Percentiles rank a stretch among this genome's conserved stretches.
Evolutionary conservation across 2,888 invertebrate species (phyloP).

Genomic region (Andrena bicolor): DNA sequence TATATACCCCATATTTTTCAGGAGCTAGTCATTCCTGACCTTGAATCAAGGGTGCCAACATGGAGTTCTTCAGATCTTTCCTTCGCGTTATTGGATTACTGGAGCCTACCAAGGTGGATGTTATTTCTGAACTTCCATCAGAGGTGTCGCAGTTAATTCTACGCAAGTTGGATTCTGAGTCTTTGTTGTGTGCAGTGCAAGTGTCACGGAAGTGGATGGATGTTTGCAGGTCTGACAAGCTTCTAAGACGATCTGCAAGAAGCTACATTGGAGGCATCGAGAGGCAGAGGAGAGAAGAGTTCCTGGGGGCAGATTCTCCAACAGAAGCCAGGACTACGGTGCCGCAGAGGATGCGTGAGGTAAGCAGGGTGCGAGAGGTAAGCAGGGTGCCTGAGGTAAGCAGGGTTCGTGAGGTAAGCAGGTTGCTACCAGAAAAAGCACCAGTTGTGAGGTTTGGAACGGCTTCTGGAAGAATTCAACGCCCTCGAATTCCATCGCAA

Average conservation of each 20-base stretch:
- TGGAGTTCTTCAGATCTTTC: slow-evolving; percentile 39
- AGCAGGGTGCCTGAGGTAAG: too few species aligned
- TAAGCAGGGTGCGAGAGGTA: neutral
- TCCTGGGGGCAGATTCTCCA: neutral
- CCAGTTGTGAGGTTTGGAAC: neutral
- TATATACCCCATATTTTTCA: slow-evolving; percentile 5
- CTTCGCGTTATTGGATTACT: slow-evolving; percentile 12
- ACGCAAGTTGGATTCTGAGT: slow-evolving; percentile 44
- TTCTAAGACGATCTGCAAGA: slow-evolving; percentile 3
- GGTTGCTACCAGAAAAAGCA: too few species aligned
- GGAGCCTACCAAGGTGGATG: slow-evolving; percentile 25
- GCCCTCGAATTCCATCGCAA: neutral
- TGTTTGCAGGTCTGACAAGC: slow-evolving; percentile 12
- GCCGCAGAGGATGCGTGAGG: too few species aligned
- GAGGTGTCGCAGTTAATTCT: slow-evolving; percentile 47
- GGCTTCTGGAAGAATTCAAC: neutral
- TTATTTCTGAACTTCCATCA: slow-evolving; percentile 27
- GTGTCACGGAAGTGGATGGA: slow-evolving; percentile 27
- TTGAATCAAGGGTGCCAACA: neutral
- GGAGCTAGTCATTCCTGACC: neutral
- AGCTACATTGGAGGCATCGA: neutral
- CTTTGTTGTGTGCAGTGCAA: slow-evolving; percentile 19
- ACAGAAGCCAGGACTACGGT: neutral
- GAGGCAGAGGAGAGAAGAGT: neutral
- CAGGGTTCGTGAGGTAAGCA: neutral